These are phyloP conservation scores for Cabera pusaria DNA, from an alignment of 2,888 invertebrate genomes.

Conservation along the genomic window DNA sequence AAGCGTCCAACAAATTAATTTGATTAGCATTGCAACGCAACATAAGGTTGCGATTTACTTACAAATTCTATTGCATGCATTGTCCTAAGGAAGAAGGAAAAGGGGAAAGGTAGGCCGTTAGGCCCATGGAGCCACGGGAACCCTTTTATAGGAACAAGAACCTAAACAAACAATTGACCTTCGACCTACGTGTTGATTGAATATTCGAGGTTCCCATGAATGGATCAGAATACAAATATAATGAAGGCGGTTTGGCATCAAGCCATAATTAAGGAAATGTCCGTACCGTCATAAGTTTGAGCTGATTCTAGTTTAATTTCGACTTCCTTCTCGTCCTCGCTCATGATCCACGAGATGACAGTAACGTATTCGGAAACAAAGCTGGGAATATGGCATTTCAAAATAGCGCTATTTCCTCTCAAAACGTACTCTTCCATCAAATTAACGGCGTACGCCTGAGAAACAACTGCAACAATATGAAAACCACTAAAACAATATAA, in stretches of 20 bases:
- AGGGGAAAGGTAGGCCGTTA: conserved; percentile 82
- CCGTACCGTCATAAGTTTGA: conserved; percentile 64
- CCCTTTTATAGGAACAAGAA: conserved; percentile 49
- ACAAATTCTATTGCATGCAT: conserved; percentile 69
- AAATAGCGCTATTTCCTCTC: conserved; percentile 94
- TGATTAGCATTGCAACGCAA: conserved; percentile 43
- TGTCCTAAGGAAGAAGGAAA: conserved; percentile 83
- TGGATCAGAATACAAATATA: conserved; percentile 6
- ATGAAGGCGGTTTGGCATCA: conserved; percentile 5
- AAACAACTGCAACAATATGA: conserved; percentile 89
- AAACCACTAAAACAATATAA: no score
- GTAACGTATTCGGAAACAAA: conserved; percentile 95
- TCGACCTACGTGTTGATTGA: conserved; percentile 4
- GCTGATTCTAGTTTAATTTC: conserved; percentile 72
- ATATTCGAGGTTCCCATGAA: conserved; percentile 25
- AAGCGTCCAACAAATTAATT: conserved; percentile 7
- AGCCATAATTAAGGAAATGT: conserved; percentile 21
- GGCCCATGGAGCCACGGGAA: conserved; percentile 80
- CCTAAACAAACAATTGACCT: conserved; percentile 41
- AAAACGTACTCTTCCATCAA: conserved; percentile 96
- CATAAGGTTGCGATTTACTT: conserved; percentile 72
- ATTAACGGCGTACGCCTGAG: conserved; percentile 94
- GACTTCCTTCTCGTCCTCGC: conserved; percentile 83
- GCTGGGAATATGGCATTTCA: conserved; percentile 97
- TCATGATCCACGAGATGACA: conserved; percentile 94